A percentile compares a stretch with the other conserved stretches of the same genome.
These are phyloP conservation scores for Pseudococcus longispinus DNA, from an alignment of 2,888 invertebrate genomes.

Conservation along the genomic window DNA sequence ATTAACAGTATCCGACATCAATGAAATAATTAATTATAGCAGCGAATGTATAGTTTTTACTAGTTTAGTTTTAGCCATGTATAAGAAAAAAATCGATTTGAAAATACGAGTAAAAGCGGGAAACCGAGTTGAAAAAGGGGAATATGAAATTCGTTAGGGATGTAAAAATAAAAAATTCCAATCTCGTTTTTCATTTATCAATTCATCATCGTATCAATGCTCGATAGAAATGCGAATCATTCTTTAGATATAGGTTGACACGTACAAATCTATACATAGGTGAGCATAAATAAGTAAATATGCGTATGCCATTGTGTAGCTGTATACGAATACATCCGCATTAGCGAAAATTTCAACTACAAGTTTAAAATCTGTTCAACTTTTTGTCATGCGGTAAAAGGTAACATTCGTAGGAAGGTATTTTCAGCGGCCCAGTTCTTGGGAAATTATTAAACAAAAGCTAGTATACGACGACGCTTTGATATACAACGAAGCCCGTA, in stretches of 20 bases:
- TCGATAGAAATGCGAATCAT: neutral
- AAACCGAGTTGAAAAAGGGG: neutral
- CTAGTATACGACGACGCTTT: neutral
- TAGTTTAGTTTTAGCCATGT: neutral
- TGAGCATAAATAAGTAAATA: no score
- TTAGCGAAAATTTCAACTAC: neutral
- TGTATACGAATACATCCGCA: neutral
- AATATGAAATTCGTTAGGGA: neutral
- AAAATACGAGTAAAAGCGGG: neutral
- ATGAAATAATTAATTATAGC: neutral
- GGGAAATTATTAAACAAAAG: constrained; percentile 36
- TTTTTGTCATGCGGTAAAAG: neutral
- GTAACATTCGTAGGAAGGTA: neutral
- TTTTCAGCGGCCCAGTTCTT: neutral
- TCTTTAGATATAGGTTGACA: no score
- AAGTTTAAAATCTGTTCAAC: neutral
- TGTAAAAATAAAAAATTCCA: no score
- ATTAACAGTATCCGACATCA: constrained; percentile 4
- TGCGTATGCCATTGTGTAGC: no score
- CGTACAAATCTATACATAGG: no score
- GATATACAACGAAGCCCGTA: constrained; percentile 14
- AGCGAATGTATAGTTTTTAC: neutral
- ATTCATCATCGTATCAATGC: neutral
- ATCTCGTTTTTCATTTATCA: no score
- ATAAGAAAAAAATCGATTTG: neutral